phyloP scores from a whole-genome alignment of 2,113 vertebrate genomes.

The Scophthalmus maximus region DNA sequence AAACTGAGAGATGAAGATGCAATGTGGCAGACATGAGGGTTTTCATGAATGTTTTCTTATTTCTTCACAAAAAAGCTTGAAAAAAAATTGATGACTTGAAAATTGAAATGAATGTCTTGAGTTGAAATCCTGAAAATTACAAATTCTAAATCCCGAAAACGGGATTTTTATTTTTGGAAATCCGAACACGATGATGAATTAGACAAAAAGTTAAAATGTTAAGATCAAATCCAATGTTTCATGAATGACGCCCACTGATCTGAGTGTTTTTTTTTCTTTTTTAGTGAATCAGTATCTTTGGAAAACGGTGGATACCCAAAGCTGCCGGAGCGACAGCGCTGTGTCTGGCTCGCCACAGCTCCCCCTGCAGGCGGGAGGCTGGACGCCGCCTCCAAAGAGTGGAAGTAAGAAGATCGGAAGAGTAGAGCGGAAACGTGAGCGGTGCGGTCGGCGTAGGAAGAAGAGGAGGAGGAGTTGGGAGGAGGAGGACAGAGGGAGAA shows the following conservation, averaged over 20 bases:
- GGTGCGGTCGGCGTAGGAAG: slow-evolving; percentile 27
- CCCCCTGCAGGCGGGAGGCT: slow-evolving; percentile 84
- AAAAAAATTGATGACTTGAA: too few species aligned
- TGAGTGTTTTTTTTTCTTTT: neutral
- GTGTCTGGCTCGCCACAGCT: slow-evolving; percentile 71
- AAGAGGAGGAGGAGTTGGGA: slow-evolving; percentile 39
- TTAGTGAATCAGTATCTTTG: slow-evolving; percentile 18
- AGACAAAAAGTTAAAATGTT: neutral
- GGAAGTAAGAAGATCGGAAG: slow-evolving; percentile 86
- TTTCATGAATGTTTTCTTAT: neutral
- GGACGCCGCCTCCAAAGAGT: slow-evolving; percentile 82
- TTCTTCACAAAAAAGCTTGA: too few species aligned
- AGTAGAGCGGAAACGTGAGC: slow-evolving; percentile 77
- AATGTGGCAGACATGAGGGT: neutral
- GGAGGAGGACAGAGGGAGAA: slow-evolving; percentile 26
- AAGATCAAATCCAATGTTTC: neutral
- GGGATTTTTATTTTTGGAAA: too few species aligned
- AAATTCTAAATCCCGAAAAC: too few species aligned
- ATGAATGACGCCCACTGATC: neutral
- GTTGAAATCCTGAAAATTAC: too few species aligned
- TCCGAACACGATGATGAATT: too few species aligned
- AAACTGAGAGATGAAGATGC: neutral
- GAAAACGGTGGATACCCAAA: slow-evolving; percentile 84
- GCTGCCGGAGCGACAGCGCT: slow-evolving; percentile 84
- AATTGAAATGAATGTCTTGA: too few species aligned